Percentiles rank a stretch among this genome's conserved stretches.
These are phyloP conservation scores for Montipora efflorescens DNA, from an alignment of 64 coral and sea anemone species.

Conservation along the genomic window DNA sequence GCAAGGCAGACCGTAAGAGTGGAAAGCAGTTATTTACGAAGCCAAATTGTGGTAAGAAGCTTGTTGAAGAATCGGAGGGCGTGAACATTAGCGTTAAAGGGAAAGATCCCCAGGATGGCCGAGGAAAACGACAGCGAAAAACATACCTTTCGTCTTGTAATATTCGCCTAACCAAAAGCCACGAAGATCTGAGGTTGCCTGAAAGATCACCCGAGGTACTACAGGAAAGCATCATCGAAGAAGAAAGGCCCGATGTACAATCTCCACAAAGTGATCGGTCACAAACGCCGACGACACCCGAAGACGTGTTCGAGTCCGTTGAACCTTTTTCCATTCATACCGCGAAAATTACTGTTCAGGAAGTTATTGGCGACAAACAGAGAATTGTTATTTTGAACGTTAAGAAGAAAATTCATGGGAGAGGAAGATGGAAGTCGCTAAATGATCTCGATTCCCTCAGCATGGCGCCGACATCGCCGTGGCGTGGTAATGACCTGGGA, in stretches of 20 bases:
- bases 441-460: constrained; percentile 73
- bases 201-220: background rate
- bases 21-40: background rate
- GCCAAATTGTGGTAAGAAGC: background rate
- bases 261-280: background rate
- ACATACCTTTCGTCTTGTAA: constrained; percentile 21
- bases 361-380: constrained; percentile 67
- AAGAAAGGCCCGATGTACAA: background rate
- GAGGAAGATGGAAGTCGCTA: constrained; percentile 85
- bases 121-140: background rate
- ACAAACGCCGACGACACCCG: background rate
- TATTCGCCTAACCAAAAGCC: constrained; percentile 37
- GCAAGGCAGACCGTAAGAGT: background rate
- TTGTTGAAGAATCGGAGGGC: background rate
- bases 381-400: constrained; percentile 88
- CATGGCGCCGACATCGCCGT: background rate
- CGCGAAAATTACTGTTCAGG: constrained; percentile 82
- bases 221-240: constrained; percentile 21
- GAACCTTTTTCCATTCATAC: constrained; percentile 56
- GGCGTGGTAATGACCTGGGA: background rate
- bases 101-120: background rate
- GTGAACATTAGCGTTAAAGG: background rate
- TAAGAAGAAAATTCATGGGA: constrained; percentile 78
- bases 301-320: constrained; percentile 32
- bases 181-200: constrained; percentile 30